These are phyloP conservation scores for Apostichopus parvimensis DNA, from an alignment of 35 echinoderm and acorn worm species.

Conservation along the genomic window DNA sequence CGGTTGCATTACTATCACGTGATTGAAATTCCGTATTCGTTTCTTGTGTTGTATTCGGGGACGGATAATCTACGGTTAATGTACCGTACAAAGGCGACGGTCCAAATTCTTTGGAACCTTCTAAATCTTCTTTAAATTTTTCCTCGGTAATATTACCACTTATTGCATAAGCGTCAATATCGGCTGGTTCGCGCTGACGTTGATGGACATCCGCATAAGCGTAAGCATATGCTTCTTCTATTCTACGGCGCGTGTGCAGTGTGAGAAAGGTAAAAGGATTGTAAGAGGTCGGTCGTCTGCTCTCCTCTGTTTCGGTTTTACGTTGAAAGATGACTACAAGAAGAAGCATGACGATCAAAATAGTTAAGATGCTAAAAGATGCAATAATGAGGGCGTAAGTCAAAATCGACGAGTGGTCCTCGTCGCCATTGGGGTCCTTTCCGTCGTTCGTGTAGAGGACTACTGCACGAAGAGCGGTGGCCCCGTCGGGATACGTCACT, in stretches of 20 bases:
- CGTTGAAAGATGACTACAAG: slow-evolving; percentile 53
- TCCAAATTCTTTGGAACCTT: not conserved
- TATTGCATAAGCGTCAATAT: slow-evolving; percentile 57
- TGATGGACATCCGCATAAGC: slow-evolving; percentile 60
- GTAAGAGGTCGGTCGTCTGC: slow-evolving; percentile 21
- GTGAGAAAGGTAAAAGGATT: slow-evolving; percentile 34
- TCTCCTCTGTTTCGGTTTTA: slow-evolving; percentile 25
- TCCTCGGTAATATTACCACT: slow-evolving; percentile 30
- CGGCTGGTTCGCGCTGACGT: slow-evolving; percentile 12
- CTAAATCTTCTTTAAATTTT: slow-evolving; percentile 26
- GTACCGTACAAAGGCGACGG: slow-evolving; percentile 43
- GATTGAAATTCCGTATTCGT: not conserved
- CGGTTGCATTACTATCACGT: slow-evolving; percentile 16
- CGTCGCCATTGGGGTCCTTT: not conserved
- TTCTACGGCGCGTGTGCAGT: not conserved
- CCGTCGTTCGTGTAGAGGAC: not conserved
- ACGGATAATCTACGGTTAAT: slow-evolving; percentile 24
- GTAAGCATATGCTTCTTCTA: slow-evolving; percentile 53
- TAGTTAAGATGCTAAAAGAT: slow-evolving; percentile 53
- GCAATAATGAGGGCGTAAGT: slow-evolving; percentile 52
- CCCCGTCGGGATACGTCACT: slow-evolving; percentile 50
- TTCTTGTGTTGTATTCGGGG: not conserved
- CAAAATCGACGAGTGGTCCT: slow-evolving; percentile 1
- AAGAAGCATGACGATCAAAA: slow-evolving; percentile 46
- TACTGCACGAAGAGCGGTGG: slow-evolving; percentile 49